Evolutionary conservation across 2,888 invertebrate genomes (phyloP), one percentile per base, ranked within the genome.

Genomic region (Mycalesis mineus): DNA sequence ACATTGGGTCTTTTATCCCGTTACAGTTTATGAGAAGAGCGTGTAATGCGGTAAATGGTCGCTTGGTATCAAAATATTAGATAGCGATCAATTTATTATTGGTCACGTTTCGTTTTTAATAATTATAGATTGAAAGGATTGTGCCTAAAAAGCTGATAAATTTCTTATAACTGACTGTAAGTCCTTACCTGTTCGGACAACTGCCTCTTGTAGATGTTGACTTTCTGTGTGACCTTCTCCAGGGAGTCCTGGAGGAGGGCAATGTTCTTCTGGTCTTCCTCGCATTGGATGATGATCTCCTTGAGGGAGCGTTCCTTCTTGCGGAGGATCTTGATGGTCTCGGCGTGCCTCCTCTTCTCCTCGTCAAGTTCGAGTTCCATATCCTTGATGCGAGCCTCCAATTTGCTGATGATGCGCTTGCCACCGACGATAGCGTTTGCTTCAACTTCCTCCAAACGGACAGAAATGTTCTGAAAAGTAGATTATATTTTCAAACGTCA

Each of bases 221-320:
- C 93, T 91, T 97, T 98, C 91, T 96, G 95, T 82, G 90, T 91
- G 76, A 95, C 88, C 90, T 97, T 97, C 86, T 97, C 97, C 74
- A 97, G 91, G 51, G 95, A 91, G 84, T 98, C 98, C 87, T 97
- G 97, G 72, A 98, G 93, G 75, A 98, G 92, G 68, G 94, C 90
- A 76, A 98, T 95, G 91, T 97, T 97, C 94, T 97, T 98, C 89
- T 98, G 95, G 90, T 98, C 98, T 86, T 98, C 98, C 88, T 98
- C 98, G 78, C 96, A 95, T 86, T 97, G 97, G 74, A 98, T 94
- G 91, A 97, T 93, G 67, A 98, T 94, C 88, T 98, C 98, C 92
- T 98, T 98, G 79, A 98, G 95, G 77, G 94, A 94, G 77, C 98
- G 96, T 84, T 98, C 98, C 94, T 98, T 98, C 93, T 98, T 98